A percentile compares a stretch with the other conserved stretches of the same genome.
Evolutionary conservation across 2,888 invertebrate genomes (phyloP).

Genomic region (Lochmaea crataegi): DNA sequence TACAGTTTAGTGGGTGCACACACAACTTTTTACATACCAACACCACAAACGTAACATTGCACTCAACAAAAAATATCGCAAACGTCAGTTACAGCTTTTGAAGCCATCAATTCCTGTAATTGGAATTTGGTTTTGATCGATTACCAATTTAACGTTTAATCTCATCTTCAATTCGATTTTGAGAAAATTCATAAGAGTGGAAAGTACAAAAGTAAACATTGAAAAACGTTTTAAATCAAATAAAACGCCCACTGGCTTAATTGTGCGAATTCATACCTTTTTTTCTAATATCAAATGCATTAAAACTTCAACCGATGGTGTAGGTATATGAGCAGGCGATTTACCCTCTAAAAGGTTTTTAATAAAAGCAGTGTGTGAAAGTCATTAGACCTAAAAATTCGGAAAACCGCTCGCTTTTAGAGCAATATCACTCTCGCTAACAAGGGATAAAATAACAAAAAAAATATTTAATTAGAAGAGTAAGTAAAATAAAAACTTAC

Average conservation of each 20-base stretch:
- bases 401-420: constrained; percentile 5
- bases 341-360: constrained; percentile 16
- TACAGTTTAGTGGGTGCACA: too few species aligned
- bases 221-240: neutral
- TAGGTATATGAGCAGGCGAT: neutral
- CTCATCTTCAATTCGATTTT: constrained; percentile 19
- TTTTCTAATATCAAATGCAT: neutral
- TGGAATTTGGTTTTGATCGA: constrained; percentile 29
- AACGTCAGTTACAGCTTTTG: constrained; percentile 15
- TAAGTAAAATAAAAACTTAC: constrained; percentile 46
- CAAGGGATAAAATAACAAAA: neutral
- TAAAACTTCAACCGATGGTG: neutral
- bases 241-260: neutral
- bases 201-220: neutral
- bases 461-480: neutral
- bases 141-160: constrained; percentile 24
- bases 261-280: neutral
- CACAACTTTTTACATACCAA: neutral
- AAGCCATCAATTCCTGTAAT: constrained; percentile 27
- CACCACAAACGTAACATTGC: neutral
- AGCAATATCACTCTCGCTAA: neutral
- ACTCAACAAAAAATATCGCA: constrained; percentile 16
- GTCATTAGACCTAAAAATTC: neutral
- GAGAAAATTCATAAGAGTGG: neutral
- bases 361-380: constrained; percentile 7